A percentile compares a stretch with the other conserved stretches of the same genome.
Conservation (phyloP, 2,797 vertebrate species). For the Poecilia velifera region DNA sequence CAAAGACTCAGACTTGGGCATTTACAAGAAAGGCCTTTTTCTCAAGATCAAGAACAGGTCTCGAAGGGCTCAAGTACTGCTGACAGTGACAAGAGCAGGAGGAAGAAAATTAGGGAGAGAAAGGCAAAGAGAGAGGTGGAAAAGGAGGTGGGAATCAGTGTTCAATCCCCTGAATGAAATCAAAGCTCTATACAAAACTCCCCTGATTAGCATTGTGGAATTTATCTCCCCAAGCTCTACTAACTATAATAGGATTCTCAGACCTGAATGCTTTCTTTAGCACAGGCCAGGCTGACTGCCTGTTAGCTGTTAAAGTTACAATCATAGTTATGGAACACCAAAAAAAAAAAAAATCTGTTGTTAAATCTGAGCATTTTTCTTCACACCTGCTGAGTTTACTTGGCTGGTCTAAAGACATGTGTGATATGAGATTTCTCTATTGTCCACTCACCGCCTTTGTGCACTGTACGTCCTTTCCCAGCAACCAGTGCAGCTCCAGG, state of each 20-base stretch:
- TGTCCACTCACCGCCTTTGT: constrained; percentile 90
- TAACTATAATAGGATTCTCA: constrained; percentile 53
- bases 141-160: constrained; percentile 52
- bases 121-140: constrained; percentile 46
- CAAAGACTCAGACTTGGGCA: constrained; percentile 59
- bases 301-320: constrained; percentile 47
- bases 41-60: constrained; percentile 71
- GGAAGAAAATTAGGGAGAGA: constrained; percentile 22
- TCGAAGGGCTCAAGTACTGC: constrained; percentile 67
- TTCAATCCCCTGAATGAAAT: constrained; percentile 70
- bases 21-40: constrained; percentile 65
- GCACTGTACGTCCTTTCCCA: constrained; percentile 97
- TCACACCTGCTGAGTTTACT: constrained; percentile 1
- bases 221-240: constrained; percentile 65
- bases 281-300: constrained; percentile 29
- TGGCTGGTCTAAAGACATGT: not conserved
- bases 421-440: not conserved
- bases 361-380: constrained; percentile 8
- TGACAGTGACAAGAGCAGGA: constrained; percentile 60
- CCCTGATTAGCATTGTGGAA: constrained; percentile 74
- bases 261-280: constrained; percentile 60
- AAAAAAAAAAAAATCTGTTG: constrained; percentile 16
- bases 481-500: constrained; percentile 97
- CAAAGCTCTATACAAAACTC: constrained; percentile 74
- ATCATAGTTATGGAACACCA: constrained; percentile 24